These are phyloP conservation scores for Natator depressus DNA, from an alignment of 2,113 vertebrate genomes.

Conservation along the genomic window DNA sequence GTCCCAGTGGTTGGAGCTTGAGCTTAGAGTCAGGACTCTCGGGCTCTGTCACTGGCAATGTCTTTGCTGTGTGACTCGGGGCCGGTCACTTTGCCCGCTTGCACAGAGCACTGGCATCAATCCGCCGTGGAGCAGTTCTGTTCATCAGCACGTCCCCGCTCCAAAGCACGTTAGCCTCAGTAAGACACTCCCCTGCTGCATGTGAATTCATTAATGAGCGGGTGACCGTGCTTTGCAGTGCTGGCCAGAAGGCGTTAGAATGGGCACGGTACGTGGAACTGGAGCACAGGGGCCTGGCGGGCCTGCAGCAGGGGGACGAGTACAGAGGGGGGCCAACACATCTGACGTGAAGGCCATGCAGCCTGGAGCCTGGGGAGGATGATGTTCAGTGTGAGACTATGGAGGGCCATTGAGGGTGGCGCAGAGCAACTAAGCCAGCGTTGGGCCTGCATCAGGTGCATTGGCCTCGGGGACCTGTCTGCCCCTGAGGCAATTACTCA, in stretches of 20 bases:
- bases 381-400: not conserved
- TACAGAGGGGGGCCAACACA: not conserved
- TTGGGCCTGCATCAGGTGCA: not conserved
- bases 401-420: not conserved
- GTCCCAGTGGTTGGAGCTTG: not conserved
- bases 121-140: not conserved
- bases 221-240: not conserved
- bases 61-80: not conserved
- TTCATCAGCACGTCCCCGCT: not conserved
- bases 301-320: not conserved
- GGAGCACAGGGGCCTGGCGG: not conserved
- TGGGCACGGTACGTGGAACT: not conserved
- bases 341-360: not conserved
- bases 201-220: not conserved
- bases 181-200: not conserved
- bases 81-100: not conserved
- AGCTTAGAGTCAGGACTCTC: no score
- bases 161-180: not conserved
- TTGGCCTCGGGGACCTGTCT: not conserved
- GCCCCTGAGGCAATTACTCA: not conserved
- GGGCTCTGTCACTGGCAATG: no score
- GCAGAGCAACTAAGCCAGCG: not conserved
- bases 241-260: not conserved
- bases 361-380: not conserved
- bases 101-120: not conserved